Evolutionary conservation across 2,113 vertebrate species (phyloP), one percentile per base, ranked within the genome.

Genomic region (Gymnobelideus leadbeateri): DNA sequence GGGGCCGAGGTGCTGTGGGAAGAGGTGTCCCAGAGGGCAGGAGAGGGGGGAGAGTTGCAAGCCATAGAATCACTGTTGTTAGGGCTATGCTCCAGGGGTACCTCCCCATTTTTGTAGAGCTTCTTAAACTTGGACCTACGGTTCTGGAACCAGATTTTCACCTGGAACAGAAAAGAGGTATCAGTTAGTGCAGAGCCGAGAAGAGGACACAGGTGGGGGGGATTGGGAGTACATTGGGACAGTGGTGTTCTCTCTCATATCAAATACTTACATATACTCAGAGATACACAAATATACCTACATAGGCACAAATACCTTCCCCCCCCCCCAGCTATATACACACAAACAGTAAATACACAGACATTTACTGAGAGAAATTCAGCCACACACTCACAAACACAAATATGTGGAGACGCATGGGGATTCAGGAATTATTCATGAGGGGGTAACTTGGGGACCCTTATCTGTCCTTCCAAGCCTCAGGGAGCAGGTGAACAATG

Each of bases 71-170:
- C 99, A 93, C 99, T 99, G 98, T 99, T 99, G 98, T 99, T 99
- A 55, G 99, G 99, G 51, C 99, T 99, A 98, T 99, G 99, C 91
- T 99, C 99, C 97, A 99, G 98, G 0, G 99, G 99, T 24, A 99
- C 99, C 97, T 99, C 99, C 51, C 99, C 99, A 23, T 99, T 99
- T 98, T 99, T 99, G 98, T 99, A 99, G 61, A 99, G 98, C 97
- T 99, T 99, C 99, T 99, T 99, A 98, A 99, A 99, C 98, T 99
- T 99, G 98, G 99, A 99, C 52, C 99, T 98, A 55, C 99, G 98
- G 98, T 99, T 99, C 98, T 99, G 99, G 98, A 99, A 99, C 99
- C 99, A 99, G 97, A 99, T 99, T 98, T 99, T 99, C 61, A 99
- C 99, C 99, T 99, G 98, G 49, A 94, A 28, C 3, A 1, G 21